Evolutionary conservation across 2,113 vertebrate genomes (phyloP), one percentile per base, ranked within the genome.

Genomic region (Ageneiosus marmoratus): DNA sequence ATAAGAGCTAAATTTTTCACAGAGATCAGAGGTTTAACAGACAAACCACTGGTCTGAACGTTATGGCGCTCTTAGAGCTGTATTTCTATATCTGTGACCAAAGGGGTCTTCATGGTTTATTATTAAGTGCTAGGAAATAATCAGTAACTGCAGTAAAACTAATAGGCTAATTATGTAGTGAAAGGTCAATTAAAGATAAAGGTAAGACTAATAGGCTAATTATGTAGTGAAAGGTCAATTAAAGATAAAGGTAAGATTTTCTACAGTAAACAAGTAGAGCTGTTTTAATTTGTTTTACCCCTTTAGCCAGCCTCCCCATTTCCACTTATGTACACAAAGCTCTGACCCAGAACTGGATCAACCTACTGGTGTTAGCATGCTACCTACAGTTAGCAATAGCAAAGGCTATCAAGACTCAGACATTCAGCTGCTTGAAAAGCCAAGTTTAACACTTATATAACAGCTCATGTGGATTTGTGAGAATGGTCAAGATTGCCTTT

Each of bases 1-100:
- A 74, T 53, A 15, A 24, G 50, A 69, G 41, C 48, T 22, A 67
- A 83, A 53, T 37, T 46, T 76, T 67, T 77, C n/a, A 77, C 20
- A 1, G 5, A 76, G 50, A 55, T 76, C 12, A 41, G 27, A 53
- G 72, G 34, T 76, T 76, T 51, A 75, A 53, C 13, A 75, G 27
- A 22, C 27, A 53, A 22, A 32, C 32, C 27, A 75, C 72, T 34
- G 73, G 5, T 48, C n/a, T 46, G 5, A 27, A 48, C n/a, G 7
- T 27, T 44, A 73, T 16, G 5, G 41, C 15, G 67, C 34, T 67
- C 2, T 27, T 48, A 46, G 7, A 74, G 72, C 46, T 74, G 7
- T 18, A 18, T 51, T 29, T 53, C 27, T 11, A 51, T 74, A 29
- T 29, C 27, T 20, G 27, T 50, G 3, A 20, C 48, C 15, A 27